Conservation (phyloP, 2,113 vertebrate species). For the Spizaetus ornatus region DNA sequence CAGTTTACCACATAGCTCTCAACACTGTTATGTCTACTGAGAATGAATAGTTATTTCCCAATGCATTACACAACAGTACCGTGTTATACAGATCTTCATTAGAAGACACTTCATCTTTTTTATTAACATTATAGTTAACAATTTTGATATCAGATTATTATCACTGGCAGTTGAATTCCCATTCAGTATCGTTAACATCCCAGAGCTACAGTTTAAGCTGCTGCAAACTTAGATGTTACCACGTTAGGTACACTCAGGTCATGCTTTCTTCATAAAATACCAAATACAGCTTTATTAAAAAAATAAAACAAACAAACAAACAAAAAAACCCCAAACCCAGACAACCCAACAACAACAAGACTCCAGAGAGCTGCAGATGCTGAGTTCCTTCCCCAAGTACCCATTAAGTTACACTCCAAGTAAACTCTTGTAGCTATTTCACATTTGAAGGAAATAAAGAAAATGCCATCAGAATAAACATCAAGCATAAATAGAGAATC, state of each 20-base stretch:
- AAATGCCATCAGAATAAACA: background rate
- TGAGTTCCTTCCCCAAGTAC: background rate
- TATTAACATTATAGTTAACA: background rate
- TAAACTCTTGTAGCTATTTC: background rate
- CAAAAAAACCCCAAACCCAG: background rate
- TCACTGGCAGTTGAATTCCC: background rate
- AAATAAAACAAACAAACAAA: background rate
- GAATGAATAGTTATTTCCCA: background rate
- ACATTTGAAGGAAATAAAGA: background rate
- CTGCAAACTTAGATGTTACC: background rate
- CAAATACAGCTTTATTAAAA: background rate
- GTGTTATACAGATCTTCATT: background rate
- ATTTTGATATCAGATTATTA: background rate
- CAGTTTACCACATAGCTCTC: background rate
- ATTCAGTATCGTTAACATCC: background rate
- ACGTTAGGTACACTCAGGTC: background rate
- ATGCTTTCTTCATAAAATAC: background rate
- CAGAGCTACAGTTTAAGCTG: background rate
- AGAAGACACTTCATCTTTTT: background rate
- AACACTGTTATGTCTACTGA: background rate
- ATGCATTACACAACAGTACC: background rate
- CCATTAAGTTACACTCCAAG: background rate
- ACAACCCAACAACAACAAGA: background rate
- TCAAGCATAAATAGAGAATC: background rate
- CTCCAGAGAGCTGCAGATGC: background rate